These are phyloP conservation scores for Nibea albiflora DNA, from an alignment of 2,113 vertebrate genomes.

Conservation along the genomic window DNA sequence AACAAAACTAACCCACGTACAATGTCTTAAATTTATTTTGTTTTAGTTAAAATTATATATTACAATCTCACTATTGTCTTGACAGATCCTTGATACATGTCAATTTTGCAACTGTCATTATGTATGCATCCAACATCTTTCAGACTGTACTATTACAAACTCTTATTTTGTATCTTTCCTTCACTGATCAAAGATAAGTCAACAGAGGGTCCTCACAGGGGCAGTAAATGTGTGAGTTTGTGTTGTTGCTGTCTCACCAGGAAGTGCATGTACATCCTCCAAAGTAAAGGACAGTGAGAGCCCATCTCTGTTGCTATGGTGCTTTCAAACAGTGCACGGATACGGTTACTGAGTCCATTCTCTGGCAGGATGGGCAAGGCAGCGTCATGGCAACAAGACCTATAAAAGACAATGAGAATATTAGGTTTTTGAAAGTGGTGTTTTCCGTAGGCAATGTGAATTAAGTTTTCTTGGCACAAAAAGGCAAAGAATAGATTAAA, in stretches of 20 bases:
- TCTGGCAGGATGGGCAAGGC: conserved; percentile 88
- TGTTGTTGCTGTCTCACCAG: conserved; percentile 84
- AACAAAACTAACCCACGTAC: not conserved
- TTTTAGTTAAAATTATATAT: not conserved
- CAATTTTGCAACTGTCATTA: not conserved
- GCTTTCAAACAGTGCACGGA: conserved; percentile 90
- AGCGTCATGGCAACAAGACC: conserved; percentile 82
- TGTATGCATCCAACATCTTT: not conserved
- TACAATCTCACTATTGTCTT: not conserved
- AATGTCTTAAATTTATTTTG: not conserved
- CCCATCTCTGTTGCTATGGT: conserved; percentile 86
- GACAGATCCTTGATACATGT: not conserved
- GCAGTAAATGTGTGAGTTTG: not conserved
- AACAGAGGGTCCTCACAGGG: not conserved
- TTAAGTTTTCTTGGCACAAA: too few species aligned
- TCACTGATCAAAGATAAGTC: not conserved
- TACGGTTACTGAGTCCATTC: conserved; percentile 92
- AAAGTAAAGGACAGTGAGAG: conserved; percentile 90
- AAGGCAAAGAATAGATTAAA: too few species aligned
- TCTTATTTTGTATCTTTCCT: not conserved
- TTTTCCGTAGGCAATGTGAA: too few species aligned
- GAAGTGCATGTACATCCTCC: conserved; percentile 95
- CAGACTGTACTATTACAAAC: not conserved
- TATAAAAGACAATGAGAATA: conserved; percentile 61
- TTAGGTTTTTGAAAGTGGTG: not conserved